Base-by-base conservation (phyloP, 1,140 invertebrate species). In the Geopemphigus sp. region DNA sequence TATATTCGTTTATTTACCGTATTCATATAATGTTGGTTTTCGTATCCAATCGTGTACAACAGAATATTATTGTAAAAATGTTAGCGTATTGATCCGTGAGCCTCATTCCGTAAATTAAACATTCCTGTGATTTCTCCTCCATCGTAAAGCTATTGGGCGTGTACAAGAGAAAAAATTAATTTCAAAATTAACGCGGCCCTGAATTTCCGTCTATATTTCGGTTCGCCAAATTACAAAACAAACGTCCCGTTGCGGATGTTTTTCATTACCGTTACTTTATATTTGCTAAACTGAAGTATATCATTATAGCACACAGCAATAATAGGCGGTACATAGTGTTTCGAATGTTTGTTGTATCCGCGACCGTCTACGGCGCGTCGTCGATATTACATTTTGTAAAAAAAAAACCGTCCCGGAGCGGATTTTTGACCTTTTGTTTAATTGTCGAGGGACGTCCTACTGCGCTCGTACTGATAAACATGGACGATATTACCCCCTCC, bases 361-460 rank as follows among this genome's bases (percentile, higher is more conserved):
- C 8, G 32, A 39, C 3, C 32, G 32, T 39, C 32, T 39, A 39
- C 32, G 8, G 3, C 32, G 8, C 32, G 32, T 39, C 32, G 8
- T 39, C 32, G 8, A 39, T 39, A 39, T 39, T 39, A 39, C 32
- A 39, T 39, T 39, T 39, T 8, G 8, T 39, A 39, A 39, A 39
- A 39, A 39, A 39, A 39, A 39, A 39, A 39, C 32, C 32, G 8
- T 39, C 8, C 8, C 8, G 32, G 32, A 39, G n/a, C 32, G 32
- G 32, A 39, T 39, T n/a, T n/a, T 39, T 39, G 32, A 4, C 32
- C 72, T 74, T 39, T 74, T 74, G 72, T 74, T 74, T 74, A 17
- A 3, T 57, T 14, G 56, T 39, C 56, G n/a, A n/a, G n/a, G 32
- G 50, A 45, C 54, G 22, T 26, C 32, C 54, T 17, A 22, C 32